These are phyloP conservation scores for Anguilla pacifica DNA, from an alignment of 2,797 vertebrate species.

Conservation along the genomic window DNA sequence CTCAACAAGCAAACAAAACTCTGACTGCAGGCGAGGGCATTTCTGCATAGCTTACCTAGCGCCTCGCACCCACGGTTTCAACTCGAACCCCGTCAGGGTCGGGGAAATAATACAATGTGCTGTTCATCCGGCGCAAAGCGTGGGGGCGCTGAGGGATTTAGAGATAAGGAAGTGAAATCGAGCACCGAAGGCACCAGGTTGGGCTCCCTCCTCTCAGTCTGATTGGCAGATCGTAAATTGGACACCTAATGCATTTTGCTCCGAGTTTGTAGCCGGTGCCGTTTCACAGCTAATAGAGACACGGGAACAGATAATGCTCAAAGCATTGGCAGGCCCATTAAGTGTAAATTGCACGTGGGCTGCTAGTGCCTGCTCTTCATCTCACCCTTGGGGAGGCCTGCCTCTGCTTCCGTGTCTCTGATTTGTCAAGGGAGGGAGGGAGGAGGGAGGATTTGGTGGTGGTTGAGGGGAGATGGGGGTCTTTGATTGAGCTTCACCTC, in stretches of 20 bases:
- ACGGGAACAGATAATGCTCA: slow-evolving; percentile 35
- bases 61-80: neutral
- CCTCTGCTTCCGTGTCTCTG: slow-evolving; percentile 31
- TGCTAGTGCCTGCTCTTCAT: slow-evolving; percentile 13
- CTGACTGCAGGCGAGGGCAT: neutral
- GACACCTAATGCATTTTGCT: neutral
- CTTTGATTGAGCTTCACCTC: neutral
- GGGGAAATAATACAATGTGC: neutral
- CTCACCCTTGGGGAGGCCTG: slow-evolving; percentile 27
- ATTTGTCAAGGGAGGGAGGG: slow-evolving; percentile 19
- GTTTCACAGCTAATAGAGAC: slow-evolving; percentile 26
- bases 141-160: neutral
- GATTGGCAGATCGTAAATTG: slow-evolving; percentile 34
- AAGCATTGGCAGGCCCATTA: slow-evolving; percentile 33
- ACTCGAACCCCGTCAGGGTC: neutral
- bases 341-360: slow-evolving; percentile 34
- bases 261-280: neutral
- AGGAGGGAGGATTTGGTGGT: neutral
- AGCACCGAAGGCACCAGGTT: neutral
- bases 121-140: neutral
- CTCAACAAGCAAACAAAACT: neutral
- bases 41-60: neutral
- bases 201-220: neutral
- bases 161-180: neutral
- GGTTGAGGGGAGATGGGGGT: neutral